Percentiles rank a stretch among this genome's conserved stretches.
phyloP scores from a whole-genome alignment of 2,113 vertebrate species.

The Rhinolophus sinicus region DNA sequence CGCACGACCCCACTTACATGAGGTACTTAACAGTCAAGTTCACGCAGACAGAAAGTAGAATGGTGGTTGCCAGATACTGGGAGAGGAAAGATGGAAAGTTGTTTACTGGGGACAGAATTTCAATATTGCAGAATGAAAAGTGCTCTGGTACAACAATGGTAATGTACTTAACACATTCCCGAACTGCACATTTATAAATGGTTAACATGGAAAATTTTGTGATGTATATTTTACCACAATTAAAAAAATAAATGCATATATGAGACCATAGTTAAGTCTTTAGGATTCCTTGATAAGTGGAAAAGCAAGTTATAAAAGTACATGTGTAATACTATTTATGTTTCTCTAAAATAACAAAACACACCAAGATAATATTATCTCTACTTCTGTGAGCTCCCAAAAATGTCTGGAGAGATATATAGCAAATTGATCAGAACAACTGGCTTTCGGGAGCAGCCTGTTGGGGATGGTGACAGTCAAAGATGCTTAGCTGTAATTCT shows the following conservation, averaged over 20 bases:
- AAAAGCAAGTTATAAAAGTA: neutral
- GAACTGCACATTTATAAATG: neutral
- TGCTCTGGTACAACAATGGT: neutral
- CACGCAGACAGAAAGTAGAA: neutral
- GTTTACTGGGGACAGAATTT: neutral
- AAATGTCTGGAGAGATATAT: neutral
- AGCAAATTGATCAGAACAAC: neutral
- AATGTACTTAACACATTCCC: neutral
- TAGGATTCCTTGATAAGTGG: neutral
- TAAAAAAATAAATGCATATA: neutral
- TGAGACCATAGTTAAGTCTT: neutral
- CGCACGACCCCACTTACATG: neutral
- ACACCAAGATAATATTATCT: neutral
- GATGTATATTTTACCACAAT: neutral
- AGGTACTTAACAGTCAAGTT: neutral
- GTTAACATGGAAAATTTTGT: neutral
- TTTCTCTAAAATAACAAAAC: neutral
- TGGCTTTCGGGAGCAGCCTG: neutral
- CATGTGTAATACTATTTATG: neutral
- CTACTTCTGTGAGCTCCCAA: neutral
- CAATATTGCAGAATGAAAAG: neutral
- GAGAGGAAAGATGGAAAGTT: too few species aligned
- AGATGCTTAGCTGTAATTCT: neutral
- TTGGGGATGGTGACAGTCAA: neutral
- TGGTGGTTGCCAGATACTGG: too few species aligned